Conservation (phyloP, 2,888 invertebrate species). For the Ommatoiulus sabulosus region DNA sequence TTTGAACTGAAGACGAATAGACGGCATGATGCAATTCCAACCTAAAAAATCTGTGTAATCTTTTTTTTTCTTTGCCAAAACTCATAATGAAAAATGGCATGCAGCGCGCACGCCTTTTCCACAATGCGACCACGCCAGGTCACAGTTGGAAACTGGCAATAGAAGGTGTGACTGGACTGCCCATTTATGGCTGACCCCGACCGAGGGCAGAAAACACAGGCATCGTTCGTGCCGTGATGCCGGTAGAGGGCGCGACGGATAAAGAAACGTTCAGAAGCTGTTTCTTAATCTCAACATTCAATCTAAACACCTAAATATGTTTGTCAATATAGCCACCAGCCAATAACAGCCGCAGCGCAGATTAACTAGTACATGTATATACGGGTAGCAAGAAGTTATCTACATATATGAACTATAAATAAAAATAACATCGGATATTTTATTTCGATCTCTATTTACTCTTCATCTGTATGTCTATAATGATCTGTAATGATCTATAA, state of each 20-base stretch:
- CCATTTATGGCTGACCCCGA: conserved; percentile 16
- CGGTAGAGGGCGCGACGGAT: neutral
- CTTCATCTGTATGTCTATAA: no score
- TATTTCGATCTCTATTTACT: no score
- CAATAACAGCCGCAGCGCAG: no score
- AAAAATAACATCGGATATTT: no score
- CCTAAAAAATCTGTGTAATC: conserved; percentile 5
- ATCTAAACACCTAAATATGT: no score
- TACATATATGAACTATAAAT: no score
- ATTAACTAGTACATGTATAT: no score
- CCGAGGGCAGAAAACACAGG: conserved; percentile 14
- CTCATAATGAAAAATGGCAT: conserved; percentile 41
- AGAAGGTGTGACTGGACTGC: conserved; percentile 52
- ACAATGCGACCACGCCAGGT: conserved; percentile 49
- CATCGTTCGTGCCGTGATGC: neutral
- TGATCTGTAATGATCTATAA: no score
- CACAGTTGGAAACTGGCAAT: conserved; percentile 53
- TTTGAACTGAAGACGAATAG: conserved; percentile 16
- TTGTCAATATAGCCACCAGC: no score
- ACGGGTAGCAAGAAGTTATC: no score
- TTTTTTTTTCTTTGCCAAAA: conserved; percentile 23
- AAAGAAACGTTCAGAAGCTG: neutral
- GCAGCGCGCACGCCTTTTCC: conserved; percentile 47
- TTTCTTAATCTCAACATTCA: conserved; percentile 9
- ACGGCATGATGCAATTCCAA: conserved; percentile 41